Evolutionary conservation across 2,888 invertebrate species (phyloP), one percentile per base, ranked within the genome.

Genomic region (Apocheima hispidaria): DNA sequence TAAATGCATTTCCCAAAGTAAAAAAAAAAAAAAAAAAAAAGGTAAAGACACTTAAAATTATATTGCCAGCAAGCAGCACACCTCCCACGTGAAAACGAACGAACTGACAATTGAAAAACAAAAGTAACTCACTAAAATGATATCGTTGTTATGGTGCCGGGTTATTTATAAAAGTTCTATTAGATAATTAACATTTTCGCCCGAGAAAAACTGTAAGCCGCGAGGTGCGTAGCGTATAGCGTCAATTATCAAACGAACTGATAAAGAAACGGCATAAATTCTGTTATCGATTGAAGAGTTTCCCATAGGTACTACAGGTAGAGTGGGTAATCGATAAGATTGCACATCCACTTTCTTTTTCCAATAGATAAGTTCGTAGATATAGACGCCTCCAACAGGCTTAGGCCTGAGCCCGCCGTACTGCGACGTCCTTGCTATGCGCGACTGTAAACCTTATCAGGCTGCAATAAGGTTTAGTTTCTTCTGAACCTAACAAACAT

Each of bases 201-300:
- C n/a, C n/a, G n/a, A n/a, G 5, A 10, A 33, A 7, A 7, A 3
- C n/a, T n/a, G n/a, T n/a, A 14, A 36, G 2, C 16, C 1, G 36
- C 12, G 36, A 18, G 9, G 16, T 36, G 16, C 2, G 18, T 9
- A 16, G 7, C 2, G 16, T 36, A 36, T 14, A 35, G 14, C 30
- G 30, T 30, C 9, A 30, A 7, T n/a, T 46, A 30, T 33, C 30
- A 46, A 20, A 12, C 30, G 9, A 4, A 26, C 43, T 44, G 46
- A 46, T 46, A 46, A 30, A 16, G 30, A 5, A 16, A 1, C 26
- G 46, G 46, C 18, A 18, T 30, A n/a, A n/a, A 46, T 46, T 44
- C 28, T 20, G 30, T 53, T 65, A 66, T 66, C 58, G 53, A 35
- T 28, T 52, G 54, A 58, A 59, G 55, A 65, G 55, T 14, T 60